Percentiles rank a stretch among this genome's conserved stretches.
Conservation (phyloP, 1,140 invertebrate genomes). For the Portunus trituberculatus region DNA sequence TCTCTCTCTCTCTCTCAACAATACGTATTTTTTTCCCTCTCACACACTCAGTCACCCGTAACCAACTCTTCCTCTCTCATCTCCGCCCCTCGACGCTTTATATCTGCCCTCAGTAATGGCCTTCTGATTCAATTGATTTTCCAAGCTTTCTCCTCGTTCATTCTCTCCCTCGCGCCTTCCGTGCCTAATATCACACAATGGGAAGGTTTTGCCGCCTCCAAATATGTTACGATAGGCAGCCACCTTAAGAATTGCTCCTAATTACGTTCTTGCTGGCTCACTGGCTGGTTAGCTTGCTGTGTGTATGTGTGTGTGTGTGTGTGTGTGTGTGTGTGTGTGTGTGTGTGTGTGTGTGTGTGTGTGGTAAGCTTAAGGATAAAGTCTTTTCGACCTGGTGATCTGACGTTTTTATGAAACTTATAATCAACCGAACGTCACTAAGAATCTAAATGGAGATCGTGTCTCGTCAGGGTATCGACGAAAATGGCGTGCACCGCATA, state of each 20-base stretch:
- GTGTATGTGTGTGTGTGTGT: constrained; percentile 53
- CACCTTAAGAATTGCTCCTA: background rate
- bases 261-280: background rate
- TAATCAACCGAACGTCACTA: too few species aligned
- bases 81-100: background rate
- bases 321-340: constrained; percentile 51
- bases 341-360: constrained; percentile 47
- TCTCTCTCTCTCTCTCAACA: constrained; percentile 1
- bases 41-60: background rate
- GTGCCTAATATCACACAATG: constrained; percentile 21
- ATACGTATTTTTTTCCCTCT: background rate
- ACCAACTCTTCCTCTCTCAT: background rate
- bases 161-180: constrained; percentile 15
- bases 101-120: background rate
- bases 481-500: too few species aligned
- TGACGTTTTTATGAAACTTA: too few species aligned
- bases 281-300: background rate
- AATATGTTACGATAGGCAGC: constrained; percentile 13
- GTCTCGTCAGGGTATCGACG: too few species aligned
- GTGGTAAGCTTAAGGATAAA: background rate
- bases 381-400: too few species aligned
- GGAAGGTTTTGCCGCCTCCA: background rate
- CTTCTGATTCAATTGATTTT: constrained; percentile 9
- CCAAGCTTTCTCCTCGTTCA: constrained; percentile 10
- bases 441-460: too few species aligned